Evolutionary conservation across 2,888 invertebrate genomes (phyloP).

Genomic region (Thereva unica): DNA sequence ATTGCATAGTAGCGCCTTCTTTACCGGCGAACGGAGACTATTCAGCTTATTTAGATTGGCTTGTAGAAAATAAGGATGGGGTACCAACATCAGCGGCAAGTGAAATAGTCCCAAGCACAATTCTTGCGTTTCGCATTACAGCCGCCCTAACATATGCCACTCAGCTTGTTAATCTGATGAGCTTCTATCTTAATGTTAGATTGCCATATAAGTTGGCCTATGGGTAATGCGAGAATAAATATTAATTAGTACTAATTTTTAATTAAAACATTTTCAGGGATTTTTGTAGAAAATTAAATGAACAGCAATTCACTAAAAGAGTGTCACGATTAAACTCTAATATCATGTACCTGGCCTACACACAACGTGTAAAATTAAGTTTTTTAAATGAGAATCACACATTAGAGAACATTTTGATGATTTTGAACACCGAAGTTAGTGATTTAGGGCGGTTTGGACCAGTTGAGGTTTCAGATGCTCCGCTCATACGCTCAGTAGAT

Average conservation of each 20-base stretch:
- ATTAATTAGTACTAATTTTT: constrained; percentile 42
- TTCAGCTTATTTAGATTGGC: constrained; percentile 75
- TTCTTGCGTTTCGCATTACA: constrained; percentile 73
- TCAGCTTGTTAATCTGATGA: constrained; percentile 80
- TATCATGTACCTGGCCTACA: constrained; percentile 76
- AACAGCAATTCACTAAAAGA: constrained; percentile 73
- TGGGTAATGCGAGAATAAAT: constrained; percentile 57
- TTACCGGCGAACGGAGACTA: constrained; percentile 84
- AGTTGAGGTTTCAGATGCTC: constrained; percentile 61
- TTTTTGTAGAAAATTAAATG: constrained; percentile 73
- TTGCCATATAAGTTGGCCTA: constrained; percentile 76
- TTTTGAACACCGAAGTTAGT: constrained; percentile 67
- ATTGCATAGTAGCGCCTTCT: constrained; percentile 81
- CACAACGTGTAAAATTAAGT: constrained; percentile 71
- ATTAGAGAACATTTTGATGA: constrained; percentile 71
- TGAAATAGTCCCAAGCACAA: constrained; percentile 64
- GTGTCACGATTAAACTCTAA: constrained; percentile 81
- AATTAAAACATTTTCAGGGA: constrained; percentile 65
- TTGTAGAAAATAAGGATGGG: constrained; percentile 62
- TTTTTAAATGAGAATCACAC: constrained; percentile 70
- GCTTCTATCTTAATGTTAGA: constrained; percentile 80
- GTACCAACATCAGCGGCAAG: constrained; percentile 56
- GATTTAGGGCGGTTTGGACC: constrained; percentile 74
- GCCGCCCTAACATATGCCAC: constrained; percentile 85
- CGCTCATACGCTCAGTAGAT: constrained; percentile 62